Evolutionary conservation across 2,797 vertebrate genomes (phyloP).

Genomic region (Coranthus polyacanthus): DNA sequence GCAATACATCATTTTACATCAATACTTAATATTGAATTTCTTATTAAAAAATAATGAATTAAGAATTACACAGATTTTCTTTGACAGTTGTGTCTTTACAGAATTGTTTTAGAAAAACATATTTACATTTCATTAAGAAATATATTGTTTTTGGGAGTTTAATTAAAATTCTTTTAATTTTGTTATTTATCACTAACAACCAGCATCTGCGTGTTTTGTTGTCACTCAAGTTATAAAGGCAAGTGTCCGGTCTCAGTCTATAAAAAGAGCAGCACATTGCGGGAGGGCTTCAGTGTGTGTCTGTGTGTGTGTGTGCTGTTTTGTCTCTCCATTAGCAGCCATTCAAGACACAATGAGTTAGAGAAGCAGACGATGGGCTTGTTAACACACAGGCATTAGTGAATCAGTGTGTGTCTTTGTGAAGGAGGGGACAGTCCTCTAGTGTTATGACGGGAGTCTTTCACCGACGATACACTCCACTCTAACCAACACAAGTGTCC

Average conservation of each 20-base stretch:
- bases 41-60: neutral
- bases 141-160: neutral
- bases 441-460: constrained; percentile 77
- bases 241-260: constrained; percentile 37
- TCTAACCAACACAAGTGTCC: constrained; percentile 79
- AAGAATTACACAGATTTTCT: neutral
- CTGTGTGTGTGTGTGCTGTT: constrained; percentile 51
- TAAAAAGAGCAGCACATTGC: constrained; percentile 71
- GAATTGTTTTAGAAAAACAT: too few species aligned
- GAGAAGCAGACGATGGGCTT: constrained; percentile 79
- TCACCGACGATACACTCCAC: constrained; percentile 74
- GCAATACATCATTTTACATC: neutral
- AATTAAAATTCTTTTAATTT: too few species aligned
- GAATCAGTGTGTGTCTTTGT: constrained; percentile 76
- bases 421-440: constrained; percentile 75
- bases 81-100: neutral
- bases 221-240: constrained; percentile 24
- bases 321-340: constrained; percentile 81
- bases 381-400: constrained; percentile 82
- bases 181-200: neutral
- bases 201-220: neutral
- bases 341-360: constrained; percentile 80
- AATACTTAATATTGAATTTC: neutral
- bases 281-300: constrained; percentile 62
- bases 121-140: too few species aligned